Conservation (phyloP, 64 coral and sea anemone species). For the Porites australiensis region DNA sequence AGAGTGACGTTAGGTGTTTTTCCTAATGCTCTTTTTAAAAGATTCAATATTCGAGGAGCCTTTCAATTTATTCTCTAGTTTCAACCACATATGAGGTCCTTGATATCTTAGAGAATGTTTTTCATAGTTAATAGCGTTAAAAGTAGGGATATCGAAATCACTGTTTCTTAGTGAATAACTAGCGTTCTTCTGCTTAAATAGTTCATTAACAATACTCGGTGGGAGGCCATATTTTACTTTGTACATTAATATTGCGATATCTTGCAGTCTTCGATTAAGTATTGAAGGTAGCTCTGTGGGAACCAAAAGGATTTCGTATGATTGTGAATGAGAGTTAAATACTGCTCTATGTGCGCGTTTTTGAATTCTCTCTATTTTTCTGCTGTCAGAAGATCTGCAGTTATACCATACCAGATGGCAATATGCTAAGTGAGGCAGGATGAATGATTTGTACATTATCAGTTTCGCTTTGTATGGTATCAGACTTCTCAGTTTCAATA, state of each 20-base stretch:
- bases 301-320: not conserved
- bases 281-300: not conserved
- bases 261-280: not conserved
- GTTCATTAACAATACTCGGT: not conserved
- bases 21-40: not conserved
- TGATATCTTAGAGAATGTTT: constrained; percentile 25
- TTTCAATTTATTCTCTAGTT: not conserved
- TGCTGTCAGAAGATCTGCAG: not conserved
- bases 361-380: not conserved
- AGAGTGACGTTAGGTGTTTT: not conserved
- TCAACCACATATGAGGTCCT: not conserved
- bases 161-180: constrained; percentile 37
- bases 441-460: too few relatives aligned
- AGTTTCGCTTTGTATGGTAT: too few relatives aligned
- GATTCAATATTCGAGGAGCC: not conserved
- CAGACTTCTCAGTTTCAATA: too few relatives aligned
- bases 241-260: not conserved
- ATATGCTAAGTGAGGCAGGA: too few relatives aligned
- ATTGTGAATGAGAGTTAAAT: not conserved
- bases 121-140: constrained; percentile 19
- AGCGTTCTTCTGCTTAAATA: not conserved
- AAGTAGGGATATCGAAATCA: constrained; percentile 37
- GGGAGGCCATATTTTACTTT: not conserved
- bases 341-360: not conserved
- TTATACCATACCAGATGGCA: too few relatives aligned